Conservation (phyloP, 2,797 vertebrate genomes). For the Botia kubotai region DNA sequence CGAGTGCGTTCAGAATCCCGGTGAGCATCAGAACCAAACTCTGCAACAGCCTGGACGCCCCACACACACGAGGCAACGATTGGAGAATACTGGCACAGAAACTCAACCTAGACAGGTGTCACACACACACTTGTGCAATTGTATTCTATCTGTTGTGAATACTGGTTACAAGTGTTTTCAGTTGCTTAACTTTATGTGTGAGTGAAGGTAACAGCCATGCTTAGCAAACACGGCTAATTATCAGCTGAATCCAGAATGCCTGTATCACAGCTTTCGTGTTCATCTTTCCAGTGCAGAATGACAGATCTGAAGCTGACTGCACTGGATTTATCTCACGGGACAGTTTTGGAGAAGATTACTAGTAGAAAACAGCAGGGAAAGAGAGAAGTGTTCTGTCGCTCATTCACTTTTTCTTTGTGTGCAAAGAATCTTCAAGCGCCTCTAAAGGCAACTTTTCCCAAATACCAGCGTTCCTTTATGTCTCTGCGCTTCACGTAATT, state of each 20-base stretch:
- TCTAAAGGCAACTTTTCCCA: neutral
- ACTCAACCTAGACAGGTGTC: slow-evolving; percentile 93
- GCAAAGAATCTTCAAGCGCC: neutral
- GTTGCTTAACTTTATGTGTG: no score
- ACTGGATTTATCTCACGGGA: neutral
- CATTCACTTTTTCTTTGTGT: neutral
- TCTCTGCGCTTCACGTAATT: neutral
- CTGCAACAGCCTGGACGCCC: slow-evolving; percentile 94
- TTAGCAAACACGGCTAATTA: no score
- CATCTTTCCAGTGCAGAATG: neutral
- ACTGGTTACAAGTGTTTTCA: no score
- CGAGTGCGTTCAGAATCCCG: slow-evolving; percentile 93
- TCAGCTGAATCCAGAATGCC: no score
- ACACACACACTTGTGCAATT: neutral
- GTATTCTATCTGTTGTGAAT: no score
- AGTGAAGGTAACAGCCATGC: no score
- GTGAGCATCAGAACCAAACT: slow-evolving; percentile 94
- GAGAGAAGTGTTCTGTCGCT: neutral
- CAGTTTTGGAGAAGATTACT: slow-evolving; percentile 11
- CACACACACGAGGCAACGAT: slow-evolving; percentile 94
- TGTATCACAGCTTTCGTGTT: neutral
- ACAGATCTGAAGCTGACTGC: neutral
- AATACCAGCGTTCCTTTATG: neutral
- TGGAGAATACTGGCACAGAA: slow-evolving; percentile 98
- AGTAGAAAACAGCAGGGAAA: slow-evolving; percentile 12